These are phyloP conservation scores for Nebria ingens DNA, from an alignment of 1,140 invertebrate genomes.

Conservation along the genomic window DNA sequence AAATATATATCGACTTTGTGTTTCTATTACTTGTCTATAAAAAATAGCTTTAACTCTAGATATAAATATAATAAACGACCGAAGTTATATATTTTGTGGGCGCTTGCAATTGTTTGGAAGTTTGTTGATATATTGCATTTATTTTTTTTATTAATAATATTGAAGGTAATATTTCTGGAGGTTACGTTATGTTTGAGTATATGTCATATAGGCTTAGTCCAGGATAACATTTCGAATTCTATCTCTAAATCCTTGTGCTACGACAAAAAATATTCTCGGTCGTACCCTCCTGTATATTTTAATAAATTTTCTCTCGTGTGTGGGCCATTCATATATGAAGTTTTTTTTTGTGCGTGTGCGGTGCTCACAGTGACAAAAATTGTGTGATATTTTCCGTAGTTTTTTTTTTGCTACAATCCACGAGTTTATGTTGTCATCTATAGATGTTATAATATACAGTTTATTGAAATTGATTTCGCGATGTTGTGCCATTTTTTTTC, in stretches of 20 bases:
- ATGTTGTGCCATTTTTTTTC: too few species aligned
- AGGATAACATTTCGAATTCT: constrained; percentile 22
- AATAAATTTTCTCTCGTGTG: neutral
- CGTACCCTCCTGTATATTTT: constrained; percentile 6
- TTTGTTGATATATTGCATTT: neutral
- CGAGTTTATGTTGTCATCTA: too few species aligned
- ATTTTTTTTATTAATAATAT: neutral
- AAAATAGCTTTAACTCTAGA: neutral
- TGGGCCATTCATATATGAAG: neutral
- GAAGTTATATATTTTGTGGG: too few species aligned
- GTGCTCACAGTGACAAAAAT: too few species aligned
- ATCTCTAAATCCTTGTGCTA: constrained; percentile 18
- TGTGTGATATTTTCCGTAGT: too few species aligned
- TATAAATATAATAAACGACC: neutral
- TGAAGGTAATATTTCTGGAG: neutral
- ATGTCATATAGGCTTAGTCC: constrained; percentile 16
- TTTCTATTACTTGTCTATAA: constrained; percentile 1
- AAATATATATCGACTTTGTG: neutral
- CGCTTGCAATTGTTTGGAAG: neutral
- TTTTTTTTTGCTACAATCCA: too few species aligned
- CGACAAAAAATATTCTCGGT: constrained; percentile 12
- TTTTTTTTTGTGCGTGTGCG: neutral
- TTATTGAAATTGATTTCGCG: too few species aligned
- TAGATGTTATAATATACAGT: too few species aligned
- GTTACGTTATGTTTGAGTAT: neutral